These are phyloP conservation scores for Cichladusa arquata DNA, from an alignment of 2,113 vertebrate species.

Conservation along the genomic window DNA sequence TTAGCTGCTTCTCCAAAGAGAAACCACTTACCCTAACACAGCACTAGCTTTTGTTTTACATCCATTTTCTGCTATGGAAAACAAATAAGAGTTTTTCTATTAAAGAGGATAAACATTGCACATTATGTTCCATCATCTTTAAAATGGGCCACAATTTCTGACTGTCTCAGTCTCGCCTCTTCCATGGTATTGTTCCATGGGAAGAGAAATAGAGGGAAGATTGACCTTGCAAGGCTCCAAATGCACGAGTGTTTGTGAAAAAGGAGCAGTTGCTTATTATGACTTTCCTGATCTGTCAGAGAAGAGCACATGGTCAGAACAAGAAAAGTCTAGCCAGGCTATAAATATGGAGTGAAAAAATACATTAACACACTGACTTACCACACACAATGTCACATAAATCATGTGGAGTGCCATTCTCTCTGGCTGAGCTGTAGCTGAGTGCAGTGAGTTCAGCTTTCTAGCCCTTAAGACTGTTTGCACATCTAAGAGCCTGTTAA, in stretches of 20 bases:
- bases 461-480: background rate
- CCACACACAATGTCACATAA: constrained; percentile 48
- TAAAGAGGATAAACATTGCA: background rate
- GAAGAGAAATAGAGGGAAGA: constrained; percentile 12
- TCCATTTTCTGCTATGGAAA: background rate
- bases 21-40: background rate
- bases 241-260: constrained; percentile 44
- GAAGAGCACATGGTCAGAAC: constrained; percentile 4
- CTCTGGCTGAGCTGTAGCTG: constrained; percentile 2
- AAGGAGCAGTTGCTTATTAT: constrained; percentile 50
- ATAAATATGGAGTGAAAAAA: constrained; percentile 22
- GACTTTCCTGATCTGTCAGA: constrained; percentile 7
- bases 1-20: background rate
- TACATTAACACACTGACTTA: constrained; percentile 2
- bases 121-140: background rate
- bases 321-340: background rate
- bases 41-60: background rate
- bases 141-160: background rate
- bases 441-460: background rate
- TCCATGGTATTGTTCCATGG: background rate
- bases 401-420: background rate
- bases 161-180: background rate
- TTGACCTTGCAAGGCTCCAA: background rate
- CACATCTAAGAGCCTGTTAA: background rate
- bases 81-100: background rate